A percentile compares a stretch with the other conserved stretches of the same genome.
Evolutionary conservation across 35 echinoderm and acorn worm genomes (phyloP).

Genomic region (Lytechinus pictus): DNA sequence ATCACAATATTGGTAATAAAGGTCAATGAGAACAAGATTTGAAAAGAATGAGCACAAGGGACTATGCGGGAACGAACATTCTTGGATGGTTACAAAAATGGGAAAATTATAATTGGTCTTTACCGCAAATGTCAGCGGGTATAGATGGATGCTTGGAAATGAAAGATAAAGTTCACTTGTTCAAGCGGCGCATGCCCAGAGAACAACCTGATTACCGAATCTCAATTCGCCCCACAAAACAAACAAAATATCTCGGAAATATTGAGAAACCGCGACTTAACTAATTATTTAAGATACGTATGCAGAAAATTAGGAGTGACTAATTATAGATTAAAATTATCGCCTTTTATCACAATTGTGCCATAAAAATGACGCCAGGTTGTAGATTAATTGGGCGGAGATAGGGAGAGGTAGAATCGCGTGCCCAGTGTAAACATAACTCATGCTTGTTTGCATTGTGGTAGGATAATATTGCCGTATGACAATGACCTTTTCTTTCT

Average conservation of each 20-base stretch:
- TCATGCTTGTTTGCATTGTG: not conserved
- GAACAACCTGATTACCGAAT: no score
- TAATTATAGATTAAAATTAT: not conserved
- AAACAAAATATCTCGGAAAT: not conserved
- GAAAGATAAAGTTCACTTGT: not conserved
- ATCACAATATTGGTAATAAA: not conserved
- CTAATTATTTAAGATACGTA: not conserved
- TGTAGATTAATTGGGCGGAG: not conserved
- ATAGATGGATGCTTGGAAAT: not conserved
- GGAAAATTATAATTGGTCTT: not conserved
- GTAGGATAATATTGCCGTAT: not conserved
- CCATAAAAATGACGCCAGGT: not conserved
- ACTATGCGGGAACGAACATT: not conserved
- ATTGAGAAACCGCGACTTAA: not conserved
- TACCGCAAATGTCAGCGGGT: not conserved
- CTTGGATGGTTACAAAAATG: not conserved
- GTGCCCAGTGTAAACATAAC: not conserved
- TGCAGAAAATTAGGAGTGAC: not conserved
- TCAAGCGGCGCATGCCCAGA: not conserved
- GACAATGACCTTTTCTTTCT: conserved; percentile 10
- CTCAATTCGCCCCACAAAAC: not conserved
- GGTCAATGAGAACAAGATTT: not conserved
- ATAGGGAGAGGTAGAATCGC: not conserved
- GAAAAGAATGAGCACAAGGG: not conserved
- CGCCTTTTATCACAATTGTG: not conserved